Conservation (phyloP, 1,140 invertebrate genomes). For the Drosophila kikkawai region DNA sequence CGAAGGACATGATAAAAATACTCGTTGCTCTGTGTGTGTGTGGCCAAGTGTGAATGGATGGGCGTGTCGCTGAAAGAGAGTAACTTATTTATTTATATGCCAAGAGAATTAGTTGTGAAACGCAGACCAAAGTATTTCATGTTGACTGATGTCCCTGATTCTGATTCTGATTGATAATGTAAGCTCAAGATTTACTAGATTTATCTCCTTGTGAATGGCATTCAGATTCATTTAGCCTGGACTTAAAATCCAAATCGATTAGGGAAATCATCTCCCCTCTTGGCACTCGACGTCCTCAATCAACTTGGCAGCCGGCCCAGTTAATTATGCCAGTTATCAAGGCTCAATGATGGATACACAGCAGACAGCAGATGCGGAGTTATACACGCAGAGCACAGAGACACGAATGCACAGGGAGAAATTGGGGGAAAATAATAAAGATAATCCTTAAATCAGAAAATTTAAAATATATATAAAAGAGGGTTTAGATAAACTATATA, state of each 20-base stretch:
- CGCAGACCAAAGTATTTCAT: slow-evolving; percentile 13
- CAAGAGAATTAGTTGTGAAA: slow-evolving; percentile 32
- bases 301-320: slow-evolving; percentile 35
- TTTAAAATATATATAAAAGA: not conserved
- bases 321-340: slow-evolving; percentile 62
- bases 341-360: slow-evolving; percentile 42
- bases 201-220: not conserved
- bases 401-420: not conserved
- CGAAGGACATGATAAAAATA: slow-evolving; percentile 41
- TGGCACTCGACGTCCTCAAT: slow-evolving; percentile 23
- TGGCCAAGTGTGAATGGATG: slow-evolving; percentile 34
- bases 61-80: slow-evolving; percentile 41
- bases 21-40: slow-evolving; percentile 7
- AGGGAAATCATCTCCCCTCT: slow-evolving; percentile 33
- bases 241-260: slow-evolving; percentile 37
- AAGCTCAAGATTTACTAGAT: slow-evolving; percentile 5
- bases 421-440: not conserved
- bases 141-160: slow-evolving; percentile 15
- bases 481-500: not conserved
- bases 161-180: slow-evolving; percentile 16
- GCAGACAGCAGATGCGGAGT: slow-evolving; percentile 30
- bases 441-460: not conserved
- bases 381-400: slow-evolving; percentile 8
- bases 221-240: slow-evolving; percentile 7
- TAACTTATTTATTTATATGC: slow-evolving; percentile 41